These are phyloP conservation scores for Platycheirus albimanus DNA, from an alignment of 2,888 invertebrate species.

Conservation along the genomic window DNA sequence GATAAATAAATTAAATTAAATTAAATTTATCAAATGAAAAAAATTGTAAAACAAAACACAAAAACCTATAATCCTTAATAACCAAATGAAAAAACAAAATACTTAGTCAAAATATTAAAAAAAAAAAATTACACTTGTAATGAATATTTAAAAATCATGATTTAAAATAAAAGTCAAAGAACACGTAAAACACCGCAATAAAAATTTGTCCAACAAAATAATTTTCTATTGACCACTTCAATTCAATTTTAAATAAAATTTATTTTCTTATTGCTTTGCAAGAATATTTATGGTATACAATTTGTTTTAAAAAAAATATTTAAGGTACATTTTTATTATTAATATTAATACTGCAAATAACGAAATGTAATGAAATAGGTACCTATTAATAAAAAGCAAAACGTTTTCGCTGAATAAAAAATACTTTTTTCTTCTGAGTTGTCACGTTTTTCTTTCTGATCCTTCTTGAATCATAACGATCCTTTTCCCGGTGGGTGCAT, in stretches of 20 bases:
- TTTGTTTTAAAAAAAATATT: constrained; percentile 4
- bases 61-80: too few relatives aligned
- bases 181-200: constrained; percentile 50
- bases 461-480: too few relatives aligned
- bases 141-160: not conserved
- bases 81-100: constrained; percentile 12
- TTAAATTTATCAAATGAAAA: constrained; percentile 45
- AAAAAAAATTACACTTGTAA: constrained; percentile 3
- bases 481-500: too few relatives aligned
- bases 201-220: constrained; percentile 53
- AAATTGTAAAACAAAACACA: not conserved
- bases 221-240: constrained; percentile 61
- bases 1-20: constrained; percentile 76
- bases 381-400: constrained; percentile 55
- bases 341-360: constrained; percentile 7
- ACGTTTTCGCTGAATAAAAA: constrained; percentile 62
- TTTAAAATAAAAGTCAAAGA: constrained; percentile 24
- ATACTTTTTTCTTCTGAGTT: not conserved
- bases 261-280: constrained; percentile 72
- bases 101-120: not conserved
- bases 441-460: too few relatives aligned
- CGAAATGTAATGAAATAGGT: constrained; percentile 32
- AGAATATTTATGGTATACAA: constrained; percentile 51
- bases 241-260: constrained; percentile 58
- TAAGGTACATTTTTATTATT: not conserved